Percentiles rank a stretch among this genome's conserved stretches.
Evolutionary conservation across 2,888 invertebrate genomes (phyloP).

Genomic region (Coelopa pilipes): DNA sequence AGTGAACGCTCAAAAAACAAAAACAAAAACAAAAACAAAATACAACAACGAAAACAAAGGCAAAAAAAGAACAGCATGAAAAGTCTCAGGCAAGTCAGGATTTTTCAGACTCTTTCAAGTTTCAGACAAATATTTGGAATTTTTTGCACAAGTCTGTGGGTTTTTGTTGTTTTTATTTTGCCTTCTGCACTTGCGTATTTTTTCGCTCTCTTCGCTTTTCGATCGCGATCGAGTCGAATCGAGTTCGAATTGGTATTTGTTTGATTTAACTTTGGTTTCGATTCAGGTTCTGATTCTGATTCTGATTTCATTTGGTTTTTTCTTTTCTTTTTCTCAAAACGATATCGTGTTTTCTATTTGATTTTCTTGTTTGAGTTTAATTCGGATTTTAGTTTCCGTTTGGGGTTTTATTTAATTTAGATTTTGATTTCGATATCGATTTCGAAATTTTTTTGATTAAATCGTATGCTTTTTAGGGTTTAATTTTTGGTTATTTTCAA

Average conservation of each 20-base stretch:
- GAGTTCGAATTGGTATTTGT: too few relatives aligned
- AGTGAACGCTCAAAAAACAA: not conserved
- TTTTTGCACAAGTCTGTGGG: conserved; percentile 42
- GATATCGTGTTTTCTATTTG: too few relatives aligned
- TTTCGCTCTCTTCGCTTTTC: conserved; percentile 8
- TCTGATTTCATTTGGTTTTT: not conserved
- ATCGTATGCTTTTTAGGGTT: too few relatives aligned
- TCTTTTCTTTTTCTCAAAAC: too few relatives aligned
- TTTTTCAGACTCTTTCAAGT: conserved; percentile 25
- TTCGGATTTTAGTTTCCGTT: too few relatives aligned
- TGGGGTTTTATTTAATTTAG: too few relatives aligned
- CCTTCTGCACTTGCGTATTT: conserved; percentile 37
- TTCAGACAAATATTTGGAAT: conserved; percentile 32
- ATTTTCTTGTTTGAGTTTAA: too few relatives aligned
- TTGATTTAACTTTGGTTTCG: too few relatives aligned
- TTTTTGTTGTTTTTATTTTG: conserved; percentile 27
- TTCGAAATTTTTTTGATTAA: too few relatives aligned
- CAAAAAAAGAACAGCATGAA: conserved; percentile 10
- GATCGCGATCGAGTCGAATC: not conserved
- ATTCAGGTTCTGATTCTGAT: not conserved
- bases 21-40: conserved; percentile 13
- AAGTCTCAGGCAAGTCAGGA: not conserved
- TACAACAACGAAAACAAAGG: not conserved
- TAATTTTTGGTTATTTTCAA: too few relatives aligned
- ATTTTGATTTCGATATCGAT: too few relatives aligned